phyloP scores from a whole-genome alignment of 2,797 vertebrate genomes.

The Gobio occitaniae region DNA sequence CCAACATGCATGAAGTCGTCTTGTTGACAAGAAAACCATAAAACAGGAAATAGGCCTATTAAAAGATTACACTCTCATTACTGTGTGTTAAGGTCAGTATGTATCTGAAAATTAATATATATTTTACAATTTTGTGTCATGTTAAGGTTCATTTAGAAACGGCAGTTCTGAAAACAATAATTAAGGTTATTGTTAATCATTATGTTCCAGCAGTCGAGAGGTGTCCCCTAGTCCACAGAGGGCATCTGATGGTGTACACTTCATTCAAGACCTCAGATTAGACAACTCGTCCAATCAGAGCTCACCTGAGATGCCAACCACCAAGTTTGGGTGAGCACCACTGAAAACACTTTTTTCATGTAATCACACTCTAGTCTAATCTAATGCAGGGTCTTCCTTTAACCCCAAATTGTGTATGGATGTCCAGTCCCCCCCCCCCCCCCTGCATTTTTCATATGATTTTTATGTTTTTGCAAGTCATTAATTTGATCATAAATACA shows the following conservation, averaged over 20 bases:
- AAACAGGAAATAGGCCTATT: neutral
- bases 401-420: neutral
- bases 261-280: slow-evolving; percentile 87
- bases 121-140: neutral
- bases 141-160: neutral
- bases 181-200: neutral
- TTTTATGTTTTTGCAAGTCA: neutral
- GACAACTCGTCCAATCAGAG: slow-evolving; percentile 92
- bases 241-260: slow-evolving; percentile 84
- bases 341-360: slow-evolving; percentile 3
- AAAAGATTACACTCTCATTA: neutral
- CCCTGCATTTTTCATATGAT: neutral
- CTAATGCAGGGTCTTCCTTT: neutral
- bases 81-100: neutral
- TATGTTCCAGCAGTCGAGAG: slow-evolving; percentile 77
- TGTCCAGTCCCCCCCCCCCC: neutral
- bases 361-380: neutral
- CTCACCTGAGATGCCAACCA: slow-evolving; percentile 89
- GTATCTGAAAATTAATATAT: neutral
- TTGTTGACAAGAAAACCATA: neutral
- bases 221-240: slow-evolving; percentile 85
- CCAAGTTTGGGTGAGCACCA: slow-evolving; percentile 84
- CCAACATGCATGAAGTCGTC: neutral
- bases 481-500: neutral
- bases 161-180: neutral